Evolutionary conservation across 2,797 vertebrate species (phyloP).

Genomic region (Mormyrus proboscirostris): DNA sequence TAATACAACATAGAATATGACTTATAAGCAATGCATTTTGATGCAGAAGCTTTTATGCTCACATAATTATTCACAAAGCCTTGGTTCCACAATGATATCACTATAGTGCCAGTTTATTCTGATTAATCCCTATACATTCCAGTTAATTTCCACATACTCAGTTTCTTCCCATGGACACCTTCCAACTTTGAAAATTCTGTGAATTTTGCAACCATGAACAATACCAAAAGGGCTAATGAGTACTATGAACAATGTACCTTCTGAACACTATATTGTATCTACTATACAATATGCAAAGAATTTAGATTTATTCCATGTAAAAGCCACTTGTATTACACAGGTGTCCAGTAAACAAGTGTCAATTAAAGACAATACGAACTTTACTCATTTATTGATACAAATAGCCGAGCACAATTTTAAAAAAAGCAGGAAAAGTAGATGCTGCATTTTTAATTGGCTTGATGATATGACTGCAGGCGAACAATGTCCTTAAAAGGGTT

Average conservation of each 20-base stretch:
- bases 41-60: not conserved
- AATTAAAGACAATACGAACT: not conserved
- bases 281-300: not conserved
- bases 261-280: not conserved
- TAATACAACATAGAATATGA: not conserved
- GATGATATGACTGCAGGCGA: not conserved
- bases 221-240: not conserved
- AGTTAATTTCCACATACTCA: no score
- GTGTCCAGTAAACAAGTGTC: not conserved
- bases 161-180: not conserved
- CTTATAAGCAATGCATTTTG: not conserved
- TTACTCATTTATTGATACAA: constrained; percentile 1
- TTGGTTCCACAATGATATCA: not conserved
- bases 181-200: not conserved
- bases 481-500: not conserved
- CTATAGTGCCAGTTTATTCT: not conserved
- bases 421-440: not conserved
- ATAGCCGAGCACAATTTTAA: not conserved
- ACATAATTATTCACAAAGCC: not conserved
- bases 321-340: not conserved
- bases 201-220: not conserved
- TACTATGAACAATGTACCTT: not conserved
- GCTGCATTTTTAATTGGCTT: not conserved
- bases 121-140: not conserved
- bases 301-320: not conserved